These are phyloP conservation scores for Polyodon spathula DNA, from an alignment of 2,113 vertebrate genomes.

Conservation along the genomic window DNA sequence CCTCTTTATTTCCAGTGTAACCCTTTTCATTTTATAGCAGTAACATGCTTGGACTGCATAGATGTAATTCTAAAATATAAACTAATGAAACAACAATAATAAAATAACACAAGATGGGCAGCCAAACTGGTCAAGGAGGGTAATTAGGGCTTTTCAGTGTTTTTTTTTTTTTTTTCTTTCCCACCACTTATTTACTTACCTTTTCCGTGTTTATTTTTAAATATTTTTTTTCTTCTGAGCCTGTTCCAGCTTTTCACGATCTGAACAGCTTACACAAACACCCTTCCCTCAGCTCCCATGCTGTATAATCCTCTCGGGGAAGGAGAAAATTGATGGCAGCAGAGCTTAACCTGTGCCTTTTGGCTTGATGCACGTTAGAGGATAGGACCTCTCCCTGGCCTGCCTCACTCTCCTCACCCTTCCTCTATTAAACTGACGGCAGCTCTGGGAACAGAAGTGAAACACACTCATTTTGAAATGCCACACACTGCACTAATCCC, in stretches of 20 bases:
- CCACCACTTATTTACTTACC: no score
- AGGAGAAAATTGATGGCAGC: slow-evolving; percentile 17
- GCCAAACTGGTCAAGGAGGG: no score
- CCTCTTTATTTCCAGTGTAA: no score
- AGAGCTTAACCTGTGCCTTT: slow-evolving; percentile 17
- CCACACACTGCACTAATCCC: background rate
- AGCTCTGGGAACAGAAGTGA: background rate
- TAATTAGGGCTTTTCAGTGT: no score
- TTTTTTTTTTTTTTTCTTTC: no score
- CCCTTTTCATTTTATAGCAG: no score
- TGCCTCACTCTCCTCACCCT: background rate
- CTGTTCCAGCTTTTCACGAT: slow-evolving; percentile 9
- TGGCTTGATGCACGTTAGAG: slow-evolving; percentile 9
- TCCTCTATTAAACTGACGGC: background rate
- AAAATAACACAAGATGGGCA: no score
- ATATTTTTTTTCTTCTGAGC: background rate
- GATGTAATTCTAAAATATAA: no score
- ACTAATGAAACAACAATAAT: no score
- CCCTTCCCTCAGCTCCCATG: slow-evolving; percentile 5
- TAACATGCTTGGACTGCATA: no score
- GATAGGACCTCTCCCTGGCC: slow-evolving; percentile 22
- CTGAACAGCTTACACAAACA: slow-evolving; percentile 14
- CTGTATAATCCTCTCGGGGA: slow-evolving; percentile 20
- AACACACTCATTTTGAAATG: slow-evolving; percentile 4
- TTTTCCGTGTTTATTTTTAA: no score